Conservation (phyloP, 2,888 invertebrate species). For the Endomychus coccineus region DNA sequence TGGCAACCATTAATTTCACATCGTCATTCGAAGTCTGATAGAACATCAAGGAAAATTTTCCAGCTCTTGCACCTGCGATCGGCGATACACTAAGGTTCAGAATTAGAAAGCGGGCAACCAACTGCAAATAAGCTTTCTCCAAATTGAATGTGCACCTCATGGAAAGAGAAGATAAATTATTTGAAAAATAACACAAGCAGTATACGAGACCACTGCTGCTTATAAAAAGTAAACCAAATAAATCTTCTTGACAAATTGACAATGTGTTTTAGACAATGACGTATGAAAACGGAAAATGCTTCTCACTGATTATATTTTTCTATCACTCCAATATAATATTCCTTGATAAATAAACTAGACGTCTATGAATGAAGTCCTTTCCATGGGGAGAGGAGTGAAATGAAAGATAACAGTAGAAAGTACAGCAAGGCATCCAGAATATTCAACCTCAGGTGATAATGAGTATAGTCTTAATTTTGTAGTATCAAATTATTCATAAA, state of each 20-base stretch:
- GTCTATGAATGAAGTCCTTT: too few species aligned
- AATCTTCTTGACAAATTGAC: slow-evolving; percentile 40
- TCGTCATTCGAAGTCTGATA: slow-evolving; percentile 24
- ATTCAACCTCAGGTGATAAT: too few species aligned
- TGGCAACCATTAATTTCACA: slow-evolving; percentile 13
- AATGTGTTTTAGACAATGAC: slow-evolving; percentile 34
- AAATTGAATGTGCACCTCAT: slow-evolving; percentile 38
- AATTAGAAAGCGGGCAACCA: slow-evolving; percentile 29
- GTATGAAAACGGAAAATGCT: too few species aligned
- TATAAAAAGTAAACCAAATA: slow-evolving; percentile 32
- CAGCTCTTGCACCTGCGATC: slow-evolving; percentile 34
- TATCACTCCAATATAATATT: too few species aligned
- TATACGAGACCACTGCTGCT: slow-evolving; percentile 19
- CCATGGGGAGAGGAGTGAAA: too few species aligned
- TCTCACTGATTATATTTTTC: too few species aligned
- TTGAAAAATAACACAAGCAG: slow-evolving; percentile 34
- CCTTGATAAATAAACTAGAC: too few species aligned
- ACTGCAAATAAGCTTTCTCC: slow-evolving; percentile 37
- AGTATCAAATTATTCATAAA: too few species aligned
- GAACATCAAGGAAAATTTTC: slow-evolving; percentile 31
- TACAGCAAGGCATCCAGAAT: too few species aligned
- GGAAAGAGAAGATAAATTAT: slow-evolving; percentile 40
- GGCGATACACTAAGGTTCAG: slow-evolving; percentile 29
- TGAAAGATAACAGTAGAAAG: too few species aligned
- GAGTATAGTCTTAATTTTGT: too few species aligned